Base-by-base conservation (phyloP, 2,797 vertebrate species). In the Florisuga fusca region DNA sequence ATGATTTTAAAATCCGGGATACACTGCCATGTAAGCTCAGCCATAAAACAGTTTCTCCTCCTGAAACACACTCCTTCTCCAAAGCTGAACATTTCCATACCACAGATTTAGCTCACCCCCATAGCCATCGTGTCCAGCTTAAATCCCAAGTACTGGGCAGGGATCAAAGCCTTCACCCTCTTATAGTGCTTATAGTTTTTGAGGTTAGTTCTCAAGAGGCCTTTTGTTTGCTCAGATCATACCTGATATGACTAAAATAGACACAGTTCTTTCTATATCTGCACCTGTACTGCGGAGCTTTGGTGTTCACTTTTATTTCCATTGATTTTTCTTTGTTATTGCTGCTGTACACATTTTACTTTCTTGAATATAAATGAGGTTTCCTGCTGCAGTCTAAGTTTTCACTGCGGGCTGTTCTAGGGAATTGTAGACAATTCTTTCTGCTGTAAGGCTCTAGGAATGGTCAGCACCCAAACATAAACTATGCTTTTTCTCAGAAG, bases 251-350 rank as follows among this genome's bases (percentile, higher is more conserved):
- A 61, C 36, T 58, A 64, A 85, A n/a, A 27, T 3, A 48, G 41
- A 83, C 33, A 46, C 12, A 41, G 38, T 23, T 94, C 85, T 87
- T 94, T 67, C 50, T 38, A 1, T 27, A 51, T 33, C 75, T 78
- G 46, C 43, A 72, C 15, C 58, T 80, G 18, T 33, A 50, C 29
- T 53, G 31, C 33, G 41, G 59, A 78, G 58, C 61, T 83, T 89
- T 89, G 53, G 64, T 73, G 81, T 18, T 58, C 50, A 53, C 20
- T 78, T 68, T 46, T 54, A 46, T 73, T 91, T 73, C 48, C 34
- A 94, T 46, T 75, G 51, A 81, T 91, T 95, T 94, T 91, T 58
- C 33, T 67, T 89, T 76, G 14, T 71, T 86, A 81, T 63, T 94
- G 66, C 19, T 84, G 36, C 33, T 74, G 18, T 84, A 76, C 61